Conservation (phyloP, 2,113 vertebrate species). For the Brienomyrus brachyistius region DNA sequence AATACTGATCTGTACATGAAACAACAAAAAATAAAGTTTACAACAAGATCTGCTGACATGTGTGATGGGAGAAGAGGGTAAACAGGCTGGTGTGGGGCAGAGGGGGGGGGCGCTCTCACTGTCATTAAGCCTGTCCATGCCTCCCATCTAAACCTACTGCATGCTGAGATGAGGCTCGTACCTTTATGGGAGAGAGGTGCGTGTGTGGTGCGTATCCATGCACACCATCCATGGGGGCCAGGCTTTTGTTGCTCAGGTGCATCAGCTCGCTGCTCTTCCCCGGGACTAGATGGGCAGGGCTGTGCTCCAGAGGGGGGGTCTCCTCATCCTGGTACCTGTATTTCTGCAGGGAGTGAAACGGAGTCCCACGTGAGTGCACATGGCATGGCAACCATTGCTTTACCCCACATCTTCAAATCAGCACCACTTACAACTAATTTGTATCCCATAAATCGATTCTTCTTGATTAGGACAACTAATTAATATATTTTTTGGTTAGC, state of each 20-base stretch:
- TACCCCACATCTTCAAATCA: background rate
- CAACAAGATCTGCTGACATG: background rate
- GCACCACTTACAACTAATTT: background rate
- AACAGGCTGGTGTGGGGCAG: background rate
- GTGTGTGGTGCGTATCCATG: conserved; percentile 90
- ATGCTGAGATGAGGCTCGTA: conserved; percentile 26
- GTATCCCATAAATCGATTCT: background rate
- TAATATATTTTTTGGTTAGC: background rate
- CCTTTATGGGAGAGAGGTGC: conserved; percentile 95
- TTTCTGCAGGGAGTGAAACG: conserved; percentile 64
- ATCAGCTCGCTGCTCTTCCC: conserved; percentile 85
- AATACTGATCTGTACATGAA: background rate
- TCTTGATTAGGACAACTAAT: background rate
- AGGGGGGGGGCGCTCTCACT: background rate
- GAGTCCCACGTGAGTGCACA: background rate
- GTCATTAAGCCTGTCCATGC: background rate
- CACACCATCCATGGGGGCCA: conserved; percentile 87
- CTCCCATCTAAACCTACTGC: background rate
- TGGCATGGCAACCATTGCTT: too few species aligned
- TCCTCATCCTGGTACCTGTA: conserved; percentile 97
- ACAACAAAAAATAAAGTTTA: background rate
- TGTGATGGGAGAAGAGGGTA: background rate
- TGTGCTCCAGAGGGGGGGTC: conserved; percentile 81
- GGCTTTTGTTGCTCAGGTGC: conserved; percentile 91
- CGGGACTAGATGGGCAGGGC: conserved; percentile 81